Percentiles rank a stretch among this genome's conserved stretches.
Conservation (phyloP, 2,113 vertebrate species). For the Sander lucioperca region DNA sequence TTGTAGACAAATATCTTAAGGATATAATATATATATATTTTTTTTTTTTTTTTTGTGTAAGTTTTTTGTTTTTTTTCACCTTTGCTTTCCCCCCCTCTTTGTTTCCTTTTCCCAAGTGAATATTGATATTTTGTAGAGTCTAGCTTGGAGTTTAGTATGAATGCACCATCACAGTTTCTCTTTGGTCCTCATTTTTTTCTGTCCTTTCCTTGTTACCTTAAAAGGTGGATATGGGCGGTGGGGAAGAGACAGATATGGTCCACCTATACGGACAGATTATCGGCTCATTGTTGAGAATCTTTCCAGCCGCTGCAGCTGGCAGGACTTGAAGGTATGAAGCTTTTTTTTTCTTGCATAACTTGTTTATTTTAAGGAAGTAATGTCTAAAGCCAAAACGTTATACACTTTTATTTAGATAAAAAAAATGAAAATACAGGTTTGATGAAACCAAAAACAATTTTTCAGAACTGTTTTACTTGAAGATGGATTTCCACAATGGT, state of each 20-base stretch:
- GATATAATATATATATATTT: not conserved
- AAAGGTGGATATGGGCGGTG: constrained; percentile 96
- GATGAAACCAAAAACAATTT: not conserved
- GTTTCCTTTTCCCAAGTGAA: constrained; percentile 59
- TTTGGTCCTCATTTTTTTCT: constrained; percentile 79
- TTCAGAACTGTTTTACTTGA: not conserved
- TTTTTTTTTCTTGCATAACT: not conserved
- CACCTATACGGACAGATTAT: constrained; percentile 96
- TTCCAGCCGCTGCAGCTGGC: constrained; percentile 98
- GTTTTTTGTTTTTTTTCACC: constrained; percentile 25
- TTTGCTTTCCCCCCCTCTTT: constrained; percentile 57
- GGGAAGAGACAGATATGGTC: constrained; percentile 95
- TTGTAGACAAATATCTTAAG: constrained; percentile 24
- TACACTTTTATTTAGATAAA: too few species aligned
- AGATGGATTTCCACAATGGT: not conserved
- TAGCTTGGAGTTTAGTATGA: constrained; percentile 68
- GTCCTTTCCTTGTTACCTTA: constrained; percentile 87
- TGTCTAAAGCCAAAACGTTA: not conserved
- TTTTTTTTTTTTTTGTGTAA: not conserved
- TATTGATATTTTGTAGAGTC: constrained; percentile 59
- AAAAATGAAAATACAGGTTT: too few species aligned
- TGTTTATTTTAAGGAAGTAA: not conserved
- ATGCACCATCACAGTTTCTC: constrained; percentile 35
- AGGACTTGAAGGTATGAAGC: constrained; percentile 93
- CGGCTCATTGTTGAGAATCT: constrained; percentile 98